Percentiles rank a stretch among this genome's conserved stretches.
Conservation (phyloP, 1,140 invertebrate genomes). For the Pectinophora gossypiella region DNA sequence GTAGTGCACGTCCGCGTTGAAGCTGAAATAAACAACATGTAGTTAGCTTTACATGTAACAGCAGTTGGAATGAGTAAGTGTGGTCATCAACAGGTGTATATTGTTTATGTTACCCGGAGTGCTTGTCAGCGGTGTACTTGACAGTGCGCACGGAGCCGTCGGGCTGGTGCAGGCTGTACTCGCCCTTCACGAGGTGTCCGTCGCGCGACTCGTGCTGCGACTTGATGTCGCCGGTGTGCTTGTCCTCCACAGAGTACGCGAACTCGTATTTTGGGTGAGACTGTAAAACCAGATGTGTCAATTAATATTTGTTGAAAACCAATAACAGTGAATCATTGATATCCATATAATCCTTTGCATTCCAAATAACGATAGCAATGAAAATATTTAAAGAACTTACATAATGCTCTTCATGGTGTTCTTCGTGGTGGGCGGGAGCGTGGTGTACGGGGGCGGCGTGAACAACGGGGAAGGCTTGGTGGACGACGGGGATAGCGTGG, state of each 20-base stretch:
- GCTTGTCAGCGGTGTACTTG: slow-evolving; percentile 72
- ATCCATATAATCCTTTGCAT: too few species aligned
- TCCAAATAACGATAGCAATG: too few species aligned
- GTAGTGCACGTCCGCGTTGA: slow-evolving; percentile 68
- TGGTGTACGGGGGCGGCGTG: too few species aligned
- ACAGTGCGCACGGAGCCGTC: slow-evolving; percentile 75
- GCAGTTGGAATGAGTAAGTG: too few species aligned
- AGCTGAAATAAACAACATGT: slow-evolving; percentile 32
- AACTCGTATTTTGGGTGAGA: slow-evolving; percentile 49
- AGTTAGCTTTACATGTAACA: too few species aligned
- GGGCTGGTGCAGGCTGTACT: slow-evolving; percentile 74
- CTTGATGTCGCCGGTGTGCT: slow-evolving; percentile 75
- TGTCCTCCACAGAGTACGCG: slow-evolving; percentile 57
- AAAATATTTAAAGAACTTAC: slow-evolving; percentile 15
- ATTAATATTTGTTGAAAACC: too few species aligned
- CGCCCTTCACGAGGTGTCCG: slow-evolving; percentile 76
- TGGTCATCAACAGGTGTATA: too few species aligned
- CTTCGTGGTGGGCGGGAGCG: slow-evolving; percentile 23
- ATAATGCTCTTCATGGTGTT: slow-evolving; percentile 24
- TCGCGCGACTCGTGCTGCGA: slow-evolving; percentile 76
- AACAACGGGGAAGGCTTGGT: slow-evolving; percentile 35
- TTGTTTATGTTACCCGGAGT: slow-evolving; percentile 66
- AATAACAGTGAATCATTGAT: too few species aligned
- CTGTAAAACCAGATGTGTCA: too few species aligned
- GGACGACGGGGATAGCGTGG: slow-evolving; percentile 27